A percentile compares a stretch with the other conserved stretches of the same genome.
phyloP scores from a whole-genome alignment of 2,888 invertebrate species.

The Xylophagus ater region DNA sequence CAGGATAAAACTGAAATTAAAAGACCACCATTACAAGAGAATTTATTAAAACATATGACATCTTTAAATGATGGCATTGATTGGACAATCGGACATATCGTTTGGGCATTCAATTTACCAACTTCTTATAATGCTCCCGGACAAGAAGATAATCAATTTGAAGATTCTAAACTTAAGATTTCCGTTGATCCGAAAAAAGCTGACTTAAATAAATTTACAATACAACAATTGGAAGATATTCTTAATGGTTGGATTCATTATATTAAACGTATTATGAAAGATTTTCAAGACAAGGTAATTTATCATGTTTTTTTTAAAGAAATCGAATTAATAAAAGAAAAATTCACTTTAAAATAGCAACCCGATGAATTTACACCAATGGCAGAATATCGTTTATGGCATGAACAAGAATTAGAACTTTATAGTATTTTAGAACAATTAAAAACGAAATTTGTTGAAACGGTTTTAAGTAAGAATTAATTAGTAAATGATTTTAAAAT shows the following conservation, averaged over 20 bases:
- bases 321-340: background rate
- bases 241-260: constrained; percentile 43
- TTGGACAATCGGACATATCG: constrained; percentile 37
- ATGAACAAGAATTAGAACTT: constrained; percentile 64
- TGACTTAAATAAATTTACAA: constrained; percentile 29
- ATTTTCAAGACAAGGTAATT: constrained; percentile 27
- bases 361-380: constrained; percentile 66
- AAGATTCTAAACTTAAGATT: constrained; percentile 33
- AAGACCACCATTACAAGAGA: constrained; percentile 28
- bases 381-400: constrained; percentile 79
- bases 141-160: constrained; percentile 34
- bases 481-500: too few relatives aligned
- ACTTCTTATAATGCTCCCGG: constrained; percentile 35
- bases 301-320: background rate
- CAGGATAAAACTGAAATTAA: constrained; percentile 25
- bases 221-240: constrained; percentile 43
- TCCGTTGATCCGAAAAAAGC: constrained; percentile 30
- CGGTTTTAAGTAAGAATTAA: constrained; percentile 23
- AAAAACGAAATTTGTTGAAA: constrained; percentile 48
- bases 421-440: constrained; percentile 72
- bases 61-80: constrained; percentile 43
- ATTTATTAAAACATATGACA: constrained; percentile 37
- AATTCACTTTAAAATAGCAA: constrained; percentile 32
- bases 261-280: constrained; percentile 36
- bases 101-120: constrained; percentile 35